Evolutionary conservation across 2,113 vertebrate species (phyloP).

Genomic region (Loxodonta africana): DNA sequence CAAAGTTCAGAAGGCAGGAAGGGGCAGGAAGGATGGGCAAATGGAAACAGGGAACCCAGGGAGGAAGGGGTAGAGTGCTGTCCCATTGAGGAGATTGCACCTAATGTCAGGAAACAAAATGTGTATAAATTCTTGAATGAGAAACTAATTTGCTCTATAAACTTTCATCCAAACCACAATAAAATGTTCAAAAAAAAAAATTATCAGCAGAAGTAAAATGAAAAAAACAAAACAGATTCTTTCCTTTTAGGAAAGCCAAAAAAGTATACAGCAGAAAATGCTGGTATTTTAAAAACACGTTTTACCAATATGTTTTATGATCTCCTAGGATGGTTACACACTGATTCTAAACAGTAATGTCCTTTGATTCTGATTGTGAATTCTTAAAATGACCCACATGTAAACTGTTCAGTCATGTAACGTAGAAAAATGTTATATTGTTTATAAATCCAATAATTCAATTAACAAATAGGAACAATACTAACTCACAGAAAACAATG

Average conservation of each 20-base stretch:
- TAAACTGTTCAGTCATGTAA: background rate
- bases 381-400: background rate
- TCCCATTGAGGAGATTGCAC: too few relatives aligned
- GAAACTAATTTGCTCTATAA: too few relatives aligned
- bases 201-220: background rate
- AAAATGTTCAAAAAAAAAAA: too few relatives aligned
- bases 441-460: background rate
- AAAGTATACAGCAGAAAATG: background rate
- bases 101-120: too few relatives aligned
- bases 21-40: too few relatives aligned
- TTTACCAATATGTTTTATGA: background rate
- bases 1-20: too few relatives aligned
- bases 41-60: too few relatives aligned
- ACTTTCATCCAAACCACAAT: too few relatives aligned
- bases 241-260: background rate
- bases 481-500: background rate
- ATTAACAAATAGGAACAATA: background rate
- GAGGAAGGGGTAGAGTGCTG: too few relatives aligned
- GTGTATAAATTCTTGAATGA: too few relatives aligned
- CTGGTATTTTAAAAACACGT: conserved; percentile 15
- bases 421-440: background rate
- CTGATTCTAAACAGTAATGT: background rate
- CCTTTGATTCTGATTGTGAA: background rate
- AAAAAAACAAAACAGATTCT: background rate
- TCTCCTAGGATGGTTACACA: background rate